A percentile compares a stretch with the other conserved stretches of the same genome.
These are phyloP conservation scores for Lepidochrysops patricia DNA, from an alignment of 2,888 invertebrate species.

Conservation along the genomic window DNA sequence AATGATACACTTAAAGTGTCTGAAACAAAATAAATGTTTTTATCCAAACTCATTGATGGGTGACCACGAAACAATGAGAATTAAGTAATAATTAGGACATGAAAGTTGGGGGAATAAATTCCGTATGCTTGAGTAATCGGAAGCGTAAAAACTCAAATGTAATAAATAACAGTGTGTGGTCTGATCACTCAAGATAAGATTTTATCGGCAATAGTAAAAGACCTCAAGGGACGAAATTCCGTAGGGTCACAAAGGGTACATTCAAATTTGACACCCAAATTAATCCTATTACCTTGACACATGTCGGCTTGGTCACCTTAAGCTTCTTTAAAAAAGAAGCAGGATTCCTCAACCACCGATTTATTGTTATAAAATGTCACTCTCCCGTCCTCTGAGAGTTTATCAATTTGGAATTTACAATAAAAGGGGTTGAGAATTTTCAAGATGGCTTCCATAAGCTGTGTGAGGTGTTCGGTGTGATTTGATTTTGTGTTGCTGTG, in stretches of 20 bases:
- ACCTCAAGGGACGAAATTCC: conserved; percentile 32
- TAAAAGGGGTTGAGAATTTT: conserved; percentile 28
- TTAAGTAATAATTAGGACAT: not conserved
- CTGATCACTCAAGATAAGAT: conserved; percentile 39
- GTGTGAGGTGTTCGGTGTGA: not conserved
- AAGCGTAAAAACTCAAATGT: not conserved
- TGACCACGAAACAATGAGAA: conserved; percentile 5
- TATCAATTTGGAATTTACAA: conserved; percentile 15
- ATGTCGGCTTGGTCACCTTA: conserved; percentile 34
- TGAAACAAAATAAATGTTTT: not conserved
- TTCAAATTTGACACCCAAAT: conserved; percentile 30
- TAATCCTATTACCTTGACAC: conserved; percentile 57
- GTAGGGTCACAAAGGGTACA: conserved; percentile 33
- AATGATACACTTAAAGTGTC: not conserved
- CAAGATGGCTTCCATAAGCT: conserved; percentile 22
- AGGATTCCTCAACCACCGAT: not conserved
- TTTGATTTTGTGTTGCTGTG: not conserved
- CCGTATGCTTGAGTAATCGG: conserved; percentile 3
- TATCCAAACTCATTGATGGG: not conserved
- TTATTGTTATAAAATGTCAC: conserved; percentile 1
- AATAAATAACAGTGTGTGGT: conserved; percentile 36
- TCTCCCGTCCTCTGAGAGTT: not conserved
- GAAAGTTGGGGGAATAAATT: not conserved
- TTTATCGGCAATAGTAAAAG: conserved; percentile 31
- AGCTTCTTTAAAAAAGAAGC: not conserved